Evolutionary conservation across 2,888 invertebrate species (phyloP).

Genomic region (Drepana falcataria): DNA sequence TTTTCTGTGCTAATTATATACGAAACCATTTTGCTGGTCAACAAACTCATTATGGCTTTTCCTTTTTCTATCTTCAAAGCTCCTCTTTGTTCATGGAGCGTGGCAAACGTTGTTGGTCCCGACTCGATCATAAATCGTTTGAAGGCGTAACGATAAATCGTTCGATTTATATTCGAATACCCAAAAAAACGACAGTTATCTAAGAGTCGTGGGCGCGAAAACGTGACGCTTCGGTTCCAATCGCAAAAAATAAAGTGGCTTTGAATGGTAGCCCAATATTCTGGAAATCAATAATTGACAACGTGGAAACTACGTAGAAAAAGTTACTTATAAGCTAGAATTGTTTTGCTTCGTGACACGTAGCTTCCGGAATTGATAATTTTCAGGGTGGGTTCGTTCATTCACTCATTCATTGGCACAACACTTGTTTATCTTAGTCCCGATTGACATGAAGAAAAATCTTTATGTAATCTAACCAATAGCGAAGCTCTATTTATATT

Average conservation of each 20-base stretch:
- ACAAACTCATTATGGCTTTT: background rate
- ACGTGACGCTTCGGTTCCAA: constrained; percentile 18
- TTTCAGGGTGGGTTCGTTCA: no score
- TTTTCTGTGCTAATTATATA: background rate
- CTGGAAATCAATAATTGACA: background rate
- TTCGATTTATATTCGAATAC: background rate
- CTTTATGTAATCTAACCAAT: no score
- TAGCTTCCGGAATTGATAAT: no score
- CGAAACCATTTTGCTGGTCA: background rate
- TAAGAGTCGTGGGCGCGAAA: constrained; percentile 19
- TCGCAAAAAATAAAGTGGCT: constrained; percentile 11
- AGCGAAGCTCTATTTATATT: no score
- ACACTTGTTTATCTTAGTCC: no score
- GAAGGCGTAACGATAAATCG: constrained; percentile 3
- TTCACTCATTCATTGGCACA: no score
- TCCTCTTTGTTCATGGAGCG: background rate
- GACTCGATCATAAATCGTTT: constrained; percentile 1
- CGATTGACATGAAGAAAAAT: no score
- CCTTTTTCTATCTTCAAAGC: background rate
- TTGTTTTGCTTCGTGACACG: background rate
- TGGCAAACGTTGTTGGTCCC: background rate
- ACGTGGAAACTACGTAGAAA: background rate
- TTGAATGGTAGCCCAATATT: background rate
- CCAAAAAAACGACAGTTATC: constrained; percentile 4
- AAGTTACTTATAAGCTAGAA: background rate